Percentiles rank a stretch among this genome's conserved stretches.
phyloP scores from a whole-genome alignment of 2,797 vertebrate genomes.

The Botia almorhae region DNA sequence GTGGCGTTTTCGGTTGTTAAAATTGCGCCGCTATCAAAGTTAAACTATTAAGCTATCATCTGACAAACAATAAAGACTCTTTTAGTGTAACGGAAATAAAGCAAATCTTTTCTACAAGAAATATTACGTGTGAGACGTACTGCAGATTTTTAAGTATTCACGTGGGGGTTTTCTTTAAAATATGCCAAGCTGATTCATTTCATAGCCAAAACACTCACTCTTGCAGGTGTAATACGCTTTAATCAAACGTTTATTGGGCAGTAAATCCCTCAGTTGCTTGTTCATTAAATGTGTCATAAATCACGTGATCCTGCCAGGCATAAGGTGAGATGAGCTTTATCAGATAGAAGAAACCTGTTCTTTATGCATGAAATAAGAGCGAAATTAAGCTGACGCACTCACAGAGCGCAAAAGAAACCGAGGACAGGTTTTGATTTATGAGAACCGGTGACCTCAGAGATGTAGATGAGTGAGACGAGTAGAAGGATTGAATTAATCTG shows the following conservation, averaged over 20 bases:
- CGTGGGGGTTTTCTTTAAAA: background rate
- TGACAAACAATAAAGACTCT: background rate
- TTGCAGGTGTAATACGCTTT: conserved; percentile 29
- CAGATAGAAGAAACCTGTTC: conserved; percentile 33
- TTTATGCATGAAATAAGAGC: conserved; percentile 18
- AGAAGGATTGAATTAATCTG: conserved; percentile 48
- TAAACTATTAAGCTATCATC: conserved; percentile 2
- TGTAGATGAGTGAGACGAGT: conserved; percentile 40
- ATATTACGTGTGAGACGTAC: background rate
- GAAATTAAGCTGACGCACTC: conserved; percentile 36
- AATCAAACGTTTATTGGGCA: conserved; percentile 36
- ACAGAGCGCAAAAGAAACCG: conserved; percentile 2
- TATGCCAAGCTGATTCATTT: conserved; percentile 22
- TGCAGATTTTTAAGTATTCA: background rate
- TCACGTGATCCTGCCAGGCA: conserved; percentile 7
- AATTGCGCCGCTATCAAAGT: background rate
- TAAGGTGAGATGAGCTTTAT: conserved; percentile 19
- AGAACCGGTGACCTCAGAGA: conserved; percentile 47
- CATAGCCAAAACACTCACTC: conserved; percentile 11
- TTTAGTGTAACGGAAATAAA: background rate
- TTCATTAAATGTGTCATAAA: conserved; percentile 18
- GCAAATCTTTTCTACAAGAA: background rate
- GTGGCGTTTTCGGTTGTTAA: background rate
- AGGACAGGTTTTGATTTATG: conserved; percentile 44
- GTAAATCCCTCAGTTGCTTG: conserved; percentile 33